Conservation (phyloP, 2,888 invertebrate species). For the Orthosia cruda region DNA sequence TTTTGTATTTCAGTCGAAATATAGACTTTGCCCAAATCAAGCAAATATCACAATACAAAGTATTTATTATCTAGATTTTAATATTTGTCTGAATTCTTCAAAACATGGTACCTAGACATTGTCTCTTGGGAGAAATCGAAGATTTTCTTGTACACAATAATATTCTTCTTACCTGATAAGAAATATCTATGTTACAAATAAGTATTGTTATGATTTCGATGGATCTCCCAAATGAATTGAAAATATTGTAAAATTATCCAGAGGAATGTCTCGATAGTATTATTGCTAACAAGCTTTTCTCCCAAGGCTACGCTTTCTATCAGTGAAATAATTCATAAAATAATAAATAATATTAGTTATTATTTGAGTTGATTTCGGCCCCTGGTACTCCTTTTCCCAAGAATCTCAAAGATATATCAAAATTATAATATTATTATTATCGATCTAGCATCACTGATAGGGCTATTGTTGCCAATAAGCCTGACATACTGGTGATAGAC, state of each 20-base stretch:
- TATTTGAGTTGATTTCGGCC: no score
- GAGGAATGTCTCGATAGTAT: no score
- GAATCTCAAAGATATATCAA: no score
- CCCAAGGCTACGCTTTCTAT: no score
- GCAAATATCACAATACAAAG: conserved; percentile 9
- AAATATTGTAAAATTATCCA: neutral
- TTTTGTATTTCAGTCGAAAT: conserved; percentile 5
- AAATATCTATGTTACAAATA: conserved; percentile 10
- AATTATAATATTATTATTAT: no score
- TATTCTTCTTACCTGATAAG: conserved; percentile 7
- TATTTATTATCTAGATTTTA: conserved; percentile 6
- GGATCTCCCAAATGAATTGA: conserved; percentile 12
- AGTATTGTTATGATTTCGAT: conserved; percentile 5
- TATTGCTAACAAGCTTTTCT: no score
- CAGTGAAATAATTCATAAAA: no score
- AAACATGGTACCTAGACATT: neutral
- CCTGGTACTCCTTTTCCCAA: no score
- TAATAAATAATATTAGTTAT: no score
- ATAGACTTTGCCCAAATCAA: neutral
- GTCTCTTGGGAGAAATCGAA: conserved; percentile 11
- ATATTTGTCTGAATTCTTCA: neutral
- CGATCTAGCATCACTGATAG: no score
- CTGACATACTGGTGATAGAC: no score
- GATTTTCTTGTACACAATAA: conserved; percentile 9
- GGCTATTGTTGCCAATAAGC: no score